phyloP scores from a whole-genome alignment of 1,140 invertebrate genomes.

The Parapsyche elsis region DNA sequence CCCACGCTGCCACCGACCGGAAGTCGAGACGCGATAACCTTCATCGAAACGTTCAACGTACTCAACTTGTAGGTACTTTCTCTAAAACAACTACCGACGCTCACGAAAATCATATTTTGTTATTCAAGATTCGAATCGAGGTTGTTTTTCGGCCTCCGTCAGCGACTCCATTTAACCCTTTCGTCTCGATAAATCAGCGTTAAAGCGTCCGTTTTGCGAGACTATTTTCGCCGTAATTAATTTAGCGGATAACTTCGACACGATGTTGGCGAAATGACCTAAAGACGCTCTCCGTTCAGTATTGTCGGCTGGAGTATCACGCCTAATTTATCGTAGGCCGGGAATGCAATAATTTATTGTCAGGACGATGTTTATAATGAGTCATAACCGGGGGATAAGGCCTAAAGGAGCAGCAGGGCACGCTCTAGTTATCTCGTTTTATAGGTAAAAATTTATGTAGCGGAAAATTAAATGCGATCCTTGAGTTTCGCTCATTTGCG shows the following conservation, averaged over 20 bases:
- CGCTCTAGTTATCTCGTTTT: constrained; percentile 38
- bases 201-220: neutral
- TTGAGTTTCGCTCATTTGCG: constrained; percentile 35
- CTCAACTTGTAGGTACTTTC: neutral
- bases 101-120: neutral
- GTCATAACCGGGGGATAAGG: constrained; percentile 42
- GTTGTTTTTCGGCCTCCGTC: neutral
- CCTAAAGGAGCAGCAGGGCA: constrained; percentile 29
- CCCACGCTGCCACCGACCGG: constrained; percentile 34
- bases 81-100: neutral
- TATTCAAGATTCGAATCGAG: neutral
- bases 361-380: constrained; percentile 47
- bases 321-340: constrained; percentile 36
- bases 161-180: constrained; percentile 1
- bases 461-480: constrained; percentile 43
- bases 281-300: constrained; percentile 18
- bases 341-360: constrained; percentile 43
- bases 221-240: constrained; percentile 27
- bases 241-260: constrained; percentile 36
- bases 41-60: constrained; percentile 37
- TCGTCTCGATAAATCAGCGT: constrained; percentile 16
- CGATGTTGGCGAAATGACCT: constrained; percentile 8
- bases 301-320: constrained; percentile 18
- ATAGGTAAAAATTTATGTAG: constrained; percentile 48
- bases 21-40: constrained; percentile 37